Conservation (phyloP, 2,888 invertebrate species). For the Coelogynopora nodosa region DNA sequence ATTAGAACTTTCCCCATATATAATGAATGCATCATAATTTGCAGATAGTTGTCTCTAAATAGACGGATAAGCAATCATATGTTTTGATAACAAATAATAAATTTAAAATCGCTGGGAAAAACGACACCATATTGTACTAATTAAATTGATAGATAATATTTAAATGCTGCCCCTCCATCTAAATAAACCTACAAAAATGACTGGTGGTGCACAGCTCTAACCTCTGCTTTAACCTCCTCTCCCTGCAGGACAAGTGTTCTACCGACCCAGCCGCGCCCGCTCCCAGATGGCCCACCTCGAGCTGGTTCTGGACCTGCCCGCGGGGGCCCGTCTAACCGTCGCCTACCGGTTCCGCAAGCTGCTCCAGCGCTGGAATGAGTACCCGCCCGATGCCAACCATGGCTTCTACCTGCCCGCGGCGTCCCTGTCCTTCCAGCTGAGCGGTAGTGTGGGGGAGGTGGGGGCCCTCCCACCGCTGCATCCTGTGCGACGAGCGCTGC, state of each 20-base stretch:
- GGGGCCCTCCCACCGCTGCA: background rate
- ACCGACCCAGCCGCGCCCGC: slow-evolving; percentile 75
- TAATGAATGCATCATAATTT: too few relatives aligned
- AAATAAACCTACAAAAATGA: too few relatives aligned
- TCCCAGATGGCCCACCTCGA: slow-evolving; percentile 82
- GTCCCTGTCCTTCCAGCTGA: slow-evolving; percentile 21
- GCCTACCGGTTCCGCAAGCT: slow-evolving; percentile 86
- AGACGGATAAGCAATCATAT: too few relatives aligned
- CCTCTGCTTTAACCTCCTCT: background rate
- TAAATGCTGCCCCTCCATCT: too few relatives aligned
- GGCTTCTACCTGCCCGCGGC: slow-evolving; percentile 72
- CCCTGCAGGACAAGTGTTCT: slow-evolving; percentile 55
- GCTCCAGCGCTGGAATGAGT: slow-evolving; percentile 96
- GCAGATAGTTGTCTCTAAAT: too few relatives aligned
- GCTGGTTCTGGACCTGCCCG: slow-evolving; percentile 72
- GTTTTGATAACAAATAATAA: too few relatives aligned
- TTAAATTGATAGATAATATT: too few relatives aligned
- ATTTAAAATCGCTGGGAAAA: too few relatives aligned
- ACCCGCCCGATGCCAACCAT: slow-evolving; percentile 98
- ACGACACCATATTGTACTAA: too few relatives aligned
- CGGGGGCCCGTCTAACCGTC: slow-evolving; percentile 75
- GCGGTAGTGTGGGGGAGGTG: background rate
- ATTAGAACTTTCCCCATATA: too few relatives aligned
- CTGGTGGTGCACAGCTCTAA: too few relatives aligned
- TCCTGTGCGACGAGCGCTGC: background rate